Conservation (phyloP, 2,888 invertebrate genomes). For the Anarsia innoxiella region DNA sequence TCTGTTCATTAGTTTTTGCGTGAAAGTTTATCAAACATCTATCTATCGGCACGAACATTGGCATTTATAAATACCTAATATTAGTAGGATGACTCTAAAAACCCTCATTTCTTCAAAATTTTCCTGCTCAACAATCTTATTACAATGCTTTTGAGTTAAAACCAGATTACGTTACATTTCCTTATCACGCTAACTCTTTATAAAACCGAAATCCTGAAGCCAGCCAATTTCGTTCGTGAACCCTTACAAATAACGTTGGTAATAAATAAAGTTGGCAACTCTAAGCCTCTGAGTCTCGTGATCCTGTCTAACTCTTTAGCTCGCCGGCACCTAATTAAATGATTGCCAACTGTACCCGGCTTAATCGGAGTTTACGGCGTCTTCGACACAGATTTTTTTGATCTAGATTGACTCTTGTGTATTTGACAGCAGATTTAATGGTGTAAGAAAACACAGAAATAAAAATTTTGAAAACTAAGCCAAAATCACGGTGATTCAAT, state of each 20-base stretch:
- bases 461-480: no score
- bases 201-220: background rate
- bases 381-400: no score
- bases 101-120: no score
- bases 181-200: background rate
- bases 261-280: conserved; percentile 34
- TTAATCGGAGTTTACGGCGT: conserved; percentile 23
- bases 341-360: conserved; percentile 39
- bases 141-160: no score
- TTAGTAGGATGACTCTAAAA: no score
- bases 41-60: no score
- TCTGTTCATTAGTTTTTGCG: background rate
- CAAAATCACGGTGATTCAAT: no score
- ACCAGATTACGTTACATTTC: no score
- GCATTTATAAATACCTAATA: background rate
- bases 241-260: conserved; percentile 16
- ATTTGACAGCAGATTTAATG: no score
- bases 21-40: background rate
- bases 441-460: no score
- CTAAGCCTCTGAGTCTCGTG: conserved; percentile 33
- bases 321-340: conserved; percentile 50
- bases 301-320: conserved; percentile 43
- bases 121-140: no score
- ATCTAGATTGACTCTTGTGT: no score
- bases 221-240: conserved; percentile 1